Percentiles rank a stretch among this genome's conserved stretches.
phyloP scores from a whole-genome alignment of 2,888 invertebrate genomes.

The Erebia epiphron region DNA sequence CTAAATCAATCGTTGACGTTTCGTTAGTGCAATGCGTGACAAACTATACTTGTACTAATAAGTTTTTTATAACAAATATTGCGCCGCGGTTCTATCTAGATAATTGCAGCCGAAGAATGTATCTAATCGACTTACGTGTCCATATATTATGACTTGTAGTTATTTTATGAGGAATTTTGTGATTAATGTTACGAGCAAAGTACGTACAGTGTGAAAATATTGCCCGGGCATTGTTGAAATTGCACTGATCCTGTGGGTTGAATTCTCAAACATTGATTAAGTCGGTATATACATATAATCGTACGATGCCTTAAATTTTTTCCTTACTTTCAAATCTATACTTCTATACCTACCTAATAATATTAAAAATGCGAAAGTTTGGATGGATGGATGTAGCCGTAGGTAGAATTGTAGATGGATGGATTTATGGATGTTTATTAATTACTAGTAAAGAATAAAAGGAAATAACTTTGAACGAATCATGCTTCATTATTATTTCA shows the following conservation, averaged over 20 bases:
- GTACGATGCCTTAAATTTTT: no score
- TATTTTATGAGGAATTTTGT: constrained; percentile 4
- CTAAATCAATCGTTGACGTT: neutral
- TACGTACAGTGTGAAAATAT: neutral
- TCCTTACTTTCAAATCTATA: no score
- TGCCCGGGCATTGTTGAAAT: neutral
- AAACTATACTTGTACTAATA: constrained; percentile 21
- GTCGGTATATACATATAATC: neutral
- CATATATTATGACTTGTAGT: constrained; percentile 25
- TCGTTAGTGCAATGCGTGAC: constrained; percentile 13
- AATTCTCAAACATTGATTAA: neutral
- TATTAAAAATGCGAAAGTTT: no score
- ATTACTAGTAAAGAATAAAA: no score
- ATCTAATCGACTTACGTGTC: constrained; percentile 22
- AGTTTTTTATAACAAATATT: constrained; percentile 18
- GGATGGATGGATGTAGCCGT: no score
- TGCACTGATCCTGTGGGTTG: neutral
- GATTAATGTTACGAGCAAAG: neutral
- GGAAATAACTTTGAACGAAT: no score
- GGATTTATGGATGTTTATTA: no score
- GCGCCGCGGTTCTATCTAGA: constrained; percentile 23
- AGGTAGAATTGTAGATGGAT: no score
- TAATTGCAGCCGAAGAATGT: constrained; percentile 31
- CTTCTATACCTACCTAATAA: no score
- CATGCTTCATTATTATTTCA: no score